These are phyloP conservation scores for Eupeodes latifasciatus DNA, from an alignment of 2,888 invertebrate species.

Conservation along the genomic window DNA sequence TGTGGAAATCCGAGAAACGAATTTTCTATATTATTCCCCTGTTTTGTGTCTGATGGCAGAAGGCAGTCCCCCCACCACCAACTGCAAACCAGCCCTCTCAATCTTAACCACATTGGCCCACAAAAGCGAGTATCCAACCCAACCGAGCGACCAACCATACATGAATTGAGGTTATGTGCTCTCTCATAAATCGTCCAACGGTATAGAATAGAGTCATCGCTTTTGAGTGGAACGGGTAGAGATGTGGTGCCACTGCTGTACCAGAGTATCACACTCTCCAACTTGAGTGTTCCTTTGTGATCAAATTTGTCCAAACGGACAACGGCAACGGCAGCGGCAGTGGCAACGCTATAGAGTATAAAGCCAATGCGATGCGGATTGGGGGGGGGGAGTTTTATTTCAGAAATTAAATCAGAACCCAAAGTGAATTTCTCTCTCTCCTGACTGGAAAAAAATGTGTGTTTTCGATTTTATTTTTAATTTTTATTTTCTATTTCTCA, in stretches of 20 bases:
- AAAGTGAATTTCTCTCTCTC: conserved; percentile 58
- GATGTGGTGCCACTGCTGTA: not conserved
- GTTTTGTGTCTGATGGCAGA: not conserved
- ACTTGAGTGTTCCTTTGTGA: conserved; percentile 69
- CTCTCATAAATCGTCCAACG: conserved; percentile 72
- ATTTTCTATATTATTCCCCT: conserved; percentile 51
- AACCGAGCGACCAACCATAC: conserved; percentile 53
- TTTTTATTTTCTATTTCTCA: conserved; percentile 6
- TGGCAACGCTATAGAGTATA: too few species aligned
- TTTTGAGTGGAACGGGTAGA: conserved; percentile 44
- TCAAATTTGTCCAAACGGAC: conserved; percentile 38
- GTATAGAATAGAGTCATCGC: conserved; percentile 72
- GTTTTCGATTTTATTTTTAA: conserved; percentile 41
- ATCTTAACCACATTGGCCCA: conserved; percentile 30
- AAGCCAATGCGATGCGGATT: too few species aligned
- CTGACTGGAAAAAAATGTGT: conserved; percentile 1
- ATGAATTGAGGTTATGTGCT: conserved; percentile 75
- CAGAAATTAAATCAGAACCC: conserved; percentile 71
- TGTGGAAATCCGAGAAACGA: conserved; percentile 75
- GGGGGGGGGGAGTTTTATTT: conserved; percentile 45
- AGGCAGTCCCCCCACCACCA: not conserved
- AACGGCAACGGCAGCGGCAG: not conserved
- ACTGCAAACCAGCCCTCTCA: conserved; percentile 6
- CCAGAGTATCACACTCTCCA: conserved; percentile 43
- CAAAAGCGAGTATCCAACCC: not conserved